Evolutionary conservation across 2,113 vertebrate species (phyloP).

Genomic region (Speoplatyrhinus poulsoni): DNA sequence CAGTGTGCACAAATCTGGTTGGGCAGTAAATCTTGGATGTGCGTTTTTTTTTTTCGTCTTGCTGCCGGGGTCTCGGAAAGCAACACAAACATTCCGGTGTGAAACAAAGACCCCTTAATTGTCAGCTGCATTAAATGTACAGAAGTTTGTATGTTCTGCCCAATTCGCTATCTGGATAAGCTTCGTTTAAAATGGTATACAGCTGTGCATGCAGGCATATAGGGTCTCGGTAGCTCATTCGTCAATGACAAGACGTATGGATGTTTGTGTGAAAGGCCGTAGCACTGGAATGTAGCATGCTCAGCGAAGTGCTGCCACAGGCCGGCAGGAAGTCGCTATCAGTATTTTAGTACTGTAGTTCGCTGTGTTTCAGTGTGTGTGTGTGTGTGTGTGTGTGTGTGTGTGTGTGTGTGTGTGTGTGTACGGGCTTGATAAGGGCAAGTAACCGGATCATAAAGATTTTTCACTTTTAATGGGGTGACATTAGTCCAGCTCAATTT

Average conservation of each 20-base stretch:
- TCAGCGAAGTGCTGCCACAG: conserved; percentile 25
- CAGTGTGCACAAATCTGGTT: conserved; percentile 25
- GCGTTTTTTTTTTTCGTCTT: neutral
- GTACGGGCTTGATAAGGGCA: neutral
- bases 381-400: neutral
- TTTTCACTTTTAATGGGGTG: neutral
- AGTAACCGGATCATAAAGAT: neutral
- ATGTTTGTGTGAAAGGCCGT: conserved; percentile 4
- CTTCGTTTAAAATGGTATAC: neutral
- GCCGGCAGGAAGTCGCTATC: conserved; percentile 10
- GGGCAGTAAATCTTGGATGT: conserved; percentile 5
- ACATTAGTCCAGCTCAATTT: neutral
- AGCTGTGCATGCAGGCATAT: conserved; percentile 8
- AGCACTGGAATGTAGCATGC: conserved; percentile 28
- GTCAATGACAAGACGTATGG: conserved; percentile 10
- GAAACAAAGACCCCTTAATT: neutral
- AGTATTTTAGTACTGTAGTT: conserved; percentile 8
- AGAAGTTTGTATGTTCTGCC: neutral
- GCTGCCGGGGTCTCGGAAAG: conserved; percentile 2
- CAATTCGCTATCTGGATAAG: neutral
- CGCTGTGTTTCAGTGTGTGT: neutral
- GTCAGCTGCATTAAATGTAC: neutral
- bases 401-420: neutral
- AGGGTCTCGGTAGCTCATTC: conserved; percentile 10
- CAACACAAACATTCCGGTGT: neutral